phyloP scores from a whole-genome alignment of 1,140 invertebrate species.

The Drosophila asahinai region DNA sequence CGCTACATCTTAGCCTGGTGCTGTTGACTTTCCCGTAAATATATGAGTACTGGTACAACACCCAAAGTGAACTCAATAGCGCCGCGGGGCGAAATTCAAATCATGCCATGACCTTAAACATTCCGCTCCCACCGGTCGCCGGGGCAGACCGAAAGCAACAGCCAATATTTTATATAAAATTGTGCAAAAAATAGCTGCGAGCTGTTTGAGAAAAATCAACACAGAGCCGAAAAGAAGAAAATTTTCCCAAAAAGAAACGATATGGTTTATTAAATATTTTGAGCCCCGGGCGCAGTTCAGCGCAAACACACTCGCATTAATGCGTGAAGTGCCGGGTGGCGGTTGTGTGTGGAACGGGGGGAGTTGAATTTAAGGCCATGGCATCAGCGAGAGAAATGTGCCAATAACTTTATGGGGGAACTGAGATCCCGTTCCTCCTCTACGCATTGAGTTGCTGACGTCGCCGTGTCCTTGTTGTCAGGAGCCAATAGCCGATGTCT shows the following conservation, averaged over 20 bases:
- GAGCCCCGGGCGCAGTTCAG: slow-evolving; percentile 47
- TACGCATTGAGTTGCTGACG: slow-evolving; percentile 7
- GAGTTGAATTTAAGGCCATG: slow-evolving; percentile 61
- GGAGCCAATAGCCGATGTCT: slow-evolving; percentile 12
- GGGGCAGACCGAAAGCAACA: slow-evolving; percentile 31
- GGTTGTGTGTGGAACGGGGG: neutral
- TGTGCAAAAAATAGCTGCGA: slow-evolving; percentile 63
- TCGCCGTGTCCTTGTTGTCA: neutral
- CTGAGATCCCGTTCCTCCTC: neutral
- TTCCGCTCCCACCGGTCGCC: slow-evolving; percentile 8
- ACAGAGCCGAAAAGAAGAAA: slow-evolving; percentile 43
- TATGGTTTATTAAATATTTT: slow-evolving; percentile 79
- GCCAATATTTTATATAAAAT: slow-evolving; percentile 68
- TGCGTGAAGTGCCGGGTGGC: slow-evolving; percentile 6
- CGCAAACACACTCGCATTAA: slow-evolving; percentile 51
- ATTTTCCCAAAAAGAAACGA: slow-evolving; percentile 48
- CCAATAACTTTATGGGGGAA: slow-evolving; percentile 48
- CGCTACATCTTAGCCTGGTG: neutral
- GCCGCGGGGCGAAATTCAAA: slow-evolving; percentile 10
- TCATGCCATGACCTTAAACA: slow-evolving; percentile 18
- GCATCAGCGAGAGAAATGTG: slow-evolving; percentile 31
- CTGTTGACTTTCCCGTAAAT: slow-evolving; percentile 4
- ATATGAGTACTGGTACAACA: slow-evolving; percentile 3
- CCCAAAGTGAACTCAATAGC: slow-evolving; percentile 11
- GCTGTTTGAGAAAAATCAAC: slow-evolving; percentile 62